Evolutionary conservation across 2,797 vertebrate genomes (phyloP).

Genomic region (Chelon auratus): DNA sequence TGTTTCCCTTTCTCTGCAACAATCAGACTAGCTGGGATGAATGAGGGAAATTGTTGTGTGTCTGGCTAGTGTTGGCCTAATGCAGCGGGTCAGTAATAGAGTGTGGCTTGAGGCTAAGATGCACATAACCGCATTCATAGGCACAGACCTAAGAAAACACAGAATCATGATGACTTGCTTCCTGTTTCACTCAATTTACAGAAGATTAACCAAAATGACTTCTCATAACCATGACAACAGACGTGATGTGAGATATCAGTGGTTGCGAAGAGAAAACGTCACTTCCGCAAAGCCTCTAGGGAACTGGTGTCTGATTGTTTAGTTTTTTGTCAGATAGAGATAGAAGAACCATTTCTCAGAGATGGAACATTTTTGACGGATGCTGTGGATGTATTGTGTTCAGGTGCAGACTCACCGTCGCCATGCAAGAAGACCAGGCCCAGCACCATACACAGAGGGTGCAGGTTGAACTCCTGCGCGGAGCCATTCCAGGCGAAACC

Average conservation of each 20-base stretch:
- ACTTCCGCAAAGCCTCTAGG: background rate
- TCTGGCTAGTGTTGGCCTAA: constrained; percentile 60
- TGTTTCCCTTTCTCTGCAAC: constrained; percentile 1
- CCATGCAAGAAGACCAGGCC: constrained; percentile 91
- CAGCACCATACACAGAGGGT: constrained; percentile 92
- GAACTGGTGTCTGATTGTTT: background rate
- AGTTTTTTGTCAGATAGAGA: too few species aligned
- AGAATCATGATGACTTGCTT: background rate
- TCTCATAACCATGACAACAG: constrained; percentile 33
- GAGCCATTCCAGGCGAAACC: constrained; percentile 89
- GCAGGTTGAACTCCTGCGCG: constrained; percentile 86
- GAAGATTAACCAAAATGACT: constrained; percentile 9
- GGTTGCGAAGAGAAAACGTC: background rate
- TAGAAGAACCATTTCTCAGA: too few species aligned
- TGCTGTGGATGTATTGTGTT: too few species aligned
- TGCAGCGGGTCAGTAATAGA: constrained; percentile 44
- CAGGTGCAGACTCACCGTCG: constrained; percentile 74
- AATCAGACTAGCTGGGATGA: background rate
- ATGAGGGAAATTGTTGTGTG: background rate
- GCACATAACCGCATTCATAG: background rate
- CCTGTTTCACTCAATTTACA: constrained; percentile 33
- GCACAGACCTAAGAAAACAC: background rate
- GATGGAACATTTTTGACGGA: too few species aligned
- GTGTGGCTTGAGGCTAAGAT: constrained; percentile 48
- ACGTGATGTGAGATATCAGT: background rate